These are phyloP conservation scores for Hetaerina americana DNA, from an alignment of 1,140 invertebrate species.

Conservation along the genomic window DNA sequence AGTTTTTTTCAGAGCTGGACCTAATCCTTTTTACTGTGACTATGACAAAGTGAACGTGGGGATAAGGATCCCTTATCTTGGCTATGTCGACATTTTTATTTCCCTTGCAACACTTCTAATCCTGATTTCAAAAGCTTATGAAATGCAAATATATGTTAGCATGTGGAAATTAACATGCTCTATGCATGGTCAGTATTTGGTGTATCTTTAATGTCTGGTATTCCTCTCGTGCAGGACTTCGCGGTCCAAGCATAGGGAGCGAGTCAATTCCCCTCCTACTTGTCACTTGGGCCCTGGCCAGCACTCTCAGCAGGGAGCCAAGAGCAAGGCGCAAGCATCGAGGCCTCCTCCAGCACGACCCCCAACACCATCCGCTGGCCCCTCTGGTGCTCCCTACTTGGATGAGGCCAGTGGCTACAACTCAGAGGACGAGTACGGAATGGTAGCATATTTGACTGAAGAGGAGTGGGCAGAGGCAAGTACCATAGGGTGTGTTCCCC, in stretches of 20 bases:
- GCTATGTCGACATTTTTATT: too few species aligned
- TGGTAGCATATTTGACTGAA: conserved; percentile 36
- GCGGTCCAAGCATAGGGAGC: conserved; percentile 24
- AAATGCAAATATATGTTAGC: too few species aligned
- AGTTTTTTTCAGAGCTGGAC: too few species aligned
- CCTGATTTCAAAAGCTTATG: too few species aligned
- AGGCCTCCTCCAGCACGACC: conserved; percentile 25
- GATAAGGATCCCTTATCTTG: too few species aligned
- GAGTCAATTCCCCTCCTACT: conserved; percentile 23
- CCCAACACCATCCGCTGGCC: conserved; percentile 12
- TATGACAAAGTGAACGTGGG: too few species aligned
- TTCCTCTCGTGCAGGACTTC: conserved; percentile 21
- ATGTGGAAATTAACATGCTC: too few species aligned
- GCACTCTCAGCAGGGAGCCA: conserved; percentile 23
- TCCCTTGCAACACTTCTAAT: too few species aligned
- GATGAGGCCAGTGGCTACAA: conserved; percentile 46
- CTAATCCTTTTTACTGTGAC: too few species aligned
- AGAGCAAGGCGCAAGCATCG: conserved; percentile 33
- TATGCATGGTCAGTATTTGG: too few species aligned
- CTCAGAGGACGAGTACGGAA: conserved; percentile 60
- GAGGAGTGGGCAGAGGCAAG: conserved; percentile 45
- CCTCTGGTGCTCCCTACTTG: conserved; percentile 18
- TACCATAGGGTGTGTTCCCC: too few species aligned
- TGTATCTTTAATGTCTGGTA: too few species aligned
- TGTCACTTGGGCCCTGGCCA: neutral